phyloP scores from a whole-genome alignment of 2,888 invertebrate genomes.

The Drosophila anceps region DNA sequence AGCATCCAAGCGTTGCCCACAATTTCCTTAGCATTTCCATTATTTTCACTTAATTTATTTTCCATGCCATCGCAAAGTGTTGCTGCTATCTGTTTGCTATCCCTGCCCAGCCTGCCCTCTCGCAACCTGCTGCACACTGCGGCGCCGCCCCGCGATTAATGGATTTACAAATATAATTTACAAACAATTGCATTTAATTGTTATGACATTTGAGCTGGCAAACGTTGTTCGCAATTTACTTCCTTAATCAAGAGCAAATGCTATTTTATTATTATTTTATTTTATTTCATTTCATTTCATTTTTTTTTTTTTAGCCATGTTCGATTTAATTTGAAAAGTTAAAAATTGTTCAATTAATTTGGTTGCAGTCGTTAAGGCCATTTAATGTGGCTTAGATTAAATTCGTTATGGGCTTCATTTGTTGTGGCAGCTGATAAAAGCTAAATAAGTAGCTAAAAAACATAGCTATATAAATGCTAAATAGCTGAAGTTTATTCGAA shows the following conservation, averaged over 20 bases:
- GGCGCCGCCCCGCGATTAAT: background rate
- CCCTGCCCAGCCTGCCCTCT: background rate
- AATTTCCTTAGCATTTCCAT: background rate
- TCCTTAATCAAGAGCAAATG: constrained; percentile 38
- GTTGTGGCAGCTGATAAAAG: background rate
- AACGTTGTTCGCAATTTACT: constrained; percentile 46
- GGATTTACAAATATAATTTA: constrained; percentile 25
- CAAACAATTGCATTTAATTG: constrained; percentile 49
- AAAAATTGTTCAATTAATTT: constrained; percentile 21
- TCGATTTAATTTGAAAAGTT: constrained; percentile 19
- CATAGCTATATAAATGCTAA: background rate
- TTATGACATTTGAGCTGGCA: constrained; percentile 43
- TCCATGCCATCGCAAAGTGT: constrained; percentile 10
- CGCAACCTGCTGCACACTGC: background rate
- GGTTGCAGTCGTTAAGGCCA: background rate
- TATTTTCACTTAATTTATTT: constrained; percentile 9
- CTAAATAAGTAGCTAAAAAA: background rate
- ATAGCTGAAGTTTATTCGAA: background rate
- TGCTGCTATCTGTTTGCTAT: background rate
- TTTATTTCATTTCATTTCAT: background rate
- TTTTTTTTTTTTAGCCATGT: background rate
- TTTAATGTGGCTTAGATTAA: background rate
- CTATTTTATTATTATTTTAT: background rate
- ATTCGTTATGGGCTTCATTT: background rate
- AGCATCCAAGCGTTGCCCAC: background rate